Base-by-base conservation (phyloP, 2,888 invertebrate genomes). In the Agrotis segetum region DNA sequence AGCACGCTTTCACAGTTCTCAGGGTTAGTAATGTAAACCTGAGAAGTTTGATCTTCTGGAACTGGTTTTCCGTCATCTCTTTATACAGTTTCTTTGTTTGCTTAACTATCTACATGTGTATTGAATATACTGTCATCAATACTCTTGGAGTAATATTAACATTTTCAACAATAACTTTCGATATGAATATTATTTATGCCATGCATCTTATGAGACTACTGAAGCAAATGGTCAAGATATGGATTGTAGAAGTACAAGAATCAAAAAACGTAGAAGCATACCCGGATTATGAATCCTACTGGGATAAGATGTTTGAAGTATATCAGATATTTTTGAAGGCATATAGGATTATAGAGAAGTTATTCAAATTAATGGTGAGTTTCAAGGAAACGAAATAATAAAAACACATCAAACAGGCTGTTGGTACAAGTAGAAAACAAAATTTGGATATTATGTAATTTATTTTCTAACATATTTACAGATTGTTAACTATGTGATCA, bases 161-260 rank as follows among this genome's bases (percentile, higher is more conserved):
- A 19, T 50, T 61, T 40, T 40, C 49, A 1, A 19, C 52, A 0
- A n/a, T 72, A 14, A 3, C 47, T 34, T 59, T 72, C 6, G 79
- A 77, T 50, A 59, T 71, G 13, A 66, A 77, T 34, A 62, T 78
- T 29, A 3, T 78, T 14, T 78, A 77, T n/a, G 66, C 62, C 19
- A 14, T 47, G 13, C 34, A 44, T 1, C 19, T 71, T 1, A 50
- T 77, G 7, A 66, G 59, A 34, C 21, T 77, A 49, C 34, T 78
- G 3, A 40, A n/a, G 16, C n/a, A 62, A 5, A 46, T 19, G 6
- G 17, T 78, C 3, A 24, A 3, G 11, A 14, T 59, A 34, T 78
- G 62, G 79, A 71, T 53, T 21, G 7, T 34, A 24, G 62, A 78
- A 34, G 14, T 77, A 13, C 11, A 49, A 53, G 44, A 24, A 21